Evolutionary conservation across 2,797 vertebrate species (phyloP).

Genomic region (Neoniphon sammara): DNA sequence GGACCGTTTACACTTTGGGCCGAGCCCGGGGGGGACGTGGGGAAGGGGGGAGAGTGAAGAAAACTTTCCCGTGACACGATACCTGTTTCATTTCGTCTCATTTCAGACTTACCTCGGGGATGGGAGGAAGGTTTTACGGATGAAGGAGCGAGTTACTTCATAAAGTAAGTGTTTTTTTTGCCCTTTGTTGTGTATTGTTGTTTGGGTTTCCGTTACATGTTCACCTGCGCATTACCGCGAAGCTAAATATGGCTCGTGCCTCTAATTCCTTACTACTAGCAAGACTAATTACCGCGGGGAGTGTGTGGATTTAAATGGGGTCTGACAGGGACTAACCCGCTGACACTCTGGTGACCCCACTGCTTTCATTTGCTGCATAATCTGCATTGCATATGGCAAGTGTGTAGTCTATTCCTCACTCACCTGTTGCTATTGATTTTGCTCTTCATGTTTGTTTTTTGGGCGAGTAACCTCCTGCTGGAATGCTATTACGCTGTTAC

Average conservation of each 20-base stretch:
- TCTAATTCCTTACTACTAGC: conserved; percentile 20
- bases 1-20: not conserved
- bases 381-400: too few relatives aligned
- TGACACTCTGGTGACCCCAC: conserved; percentile 41
- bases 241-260: not conserved
- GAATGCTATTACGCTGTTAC: too few relatives aligned
- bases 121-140: conserved; percentile 95
- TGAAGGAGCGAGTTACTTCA: conserved; percentile 94
- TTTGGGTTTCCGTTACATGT: not conserved
- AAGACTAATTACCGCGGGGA: conserved; percentile 12
- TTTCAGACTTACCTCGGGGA: conserved; percentile 88
- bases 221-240: conserved; percentile 31
- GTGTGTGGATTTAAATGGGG: not conserved
- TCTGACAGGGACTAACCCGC: conserved; percentile 33
- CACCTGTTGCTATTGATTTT: too few relatives aligned
- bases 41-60: not conserved
- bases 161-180: conserved; percentile 93
- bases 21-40: not conserved
- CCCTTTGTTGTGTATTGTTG: not conserved
- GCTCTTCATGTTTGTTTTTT: too few relatives aligned
- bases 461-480: too few relatives aligned
- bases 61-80: conserved; percentile 56
- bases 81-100: not conserved
- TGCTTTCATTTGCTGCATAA: not conserved
- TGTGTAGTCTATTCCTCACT: too few relatives aligned